These are phyloP conservation scores for Erebia ligea DNA, from an alignment of 2,888 invertebrate genomes.

Conservation along the genomic window DNA sequence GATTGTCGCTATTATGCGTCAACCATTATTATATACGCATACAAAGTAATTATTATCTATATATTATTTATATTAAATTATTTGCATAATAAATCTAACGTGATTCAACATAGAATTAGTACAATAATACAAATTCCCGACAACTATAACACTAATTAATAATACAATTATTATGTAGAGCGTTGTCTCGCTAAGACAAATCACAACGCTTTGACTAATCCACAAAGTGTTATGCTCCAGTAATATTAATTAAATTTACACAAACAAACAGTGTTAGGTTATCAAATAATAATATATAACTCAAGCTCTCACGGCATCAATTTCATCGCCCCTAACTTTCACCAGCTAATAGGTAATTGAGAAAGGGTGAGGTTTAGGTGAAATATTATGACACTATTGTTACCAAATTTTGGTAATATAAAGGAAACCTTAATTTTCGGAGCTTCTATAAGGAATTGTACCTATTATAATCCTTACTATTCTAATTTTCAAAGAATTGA, in stretches of 20 bases:
- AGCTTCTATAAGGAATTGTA: too few species aligned
- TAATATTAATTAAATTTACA: conserved; percentile 28
- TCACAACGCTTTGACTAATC: conserved; percentile 14
- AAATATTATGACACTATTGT: conserved; percentile 4
- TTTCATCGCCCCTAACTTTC: conserved; percentile 21
- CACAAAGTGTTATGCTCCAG: conserved; percentile 16
- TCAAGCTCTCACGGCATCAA: conserved; percentile 16
- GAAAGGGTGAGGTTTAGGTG: not conserved
- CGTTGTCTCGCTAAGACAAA: conserved; percentile 18
- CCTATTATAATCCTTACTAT: too few species aligned
- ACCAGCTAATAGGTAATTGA: conserved; percentile 14
- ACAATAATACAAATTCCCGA: conserved; percentile 3
- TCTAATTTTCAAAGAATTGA: too few species aligned
- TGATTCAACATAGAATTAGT: conserved; percentile 31
- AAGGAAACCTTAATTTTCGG: too few species aligned
- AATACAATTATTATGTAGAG: conserved; percentile 22
- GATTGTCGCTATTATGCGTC: too few species aligned
- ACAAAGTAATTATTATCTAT: too few species aligned
- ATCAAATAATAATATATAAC: conserved; percentile 18
- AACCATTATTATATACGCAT: too few species aligned
- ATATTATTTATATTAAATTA: too few species aligned
- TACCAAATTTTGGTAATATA: not conserved
- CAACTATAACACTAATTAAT: conserved; percentile 13
- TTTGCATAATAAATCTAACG: not conserved
- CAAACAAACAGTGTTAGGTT: conserved; percentile 20